Evolutionary conservation across 2,797 vertebrate species (phyloP), one percentile per base, ranked within the genome.

Genomic region (Odontamblyopus lacepedii): DNA sequence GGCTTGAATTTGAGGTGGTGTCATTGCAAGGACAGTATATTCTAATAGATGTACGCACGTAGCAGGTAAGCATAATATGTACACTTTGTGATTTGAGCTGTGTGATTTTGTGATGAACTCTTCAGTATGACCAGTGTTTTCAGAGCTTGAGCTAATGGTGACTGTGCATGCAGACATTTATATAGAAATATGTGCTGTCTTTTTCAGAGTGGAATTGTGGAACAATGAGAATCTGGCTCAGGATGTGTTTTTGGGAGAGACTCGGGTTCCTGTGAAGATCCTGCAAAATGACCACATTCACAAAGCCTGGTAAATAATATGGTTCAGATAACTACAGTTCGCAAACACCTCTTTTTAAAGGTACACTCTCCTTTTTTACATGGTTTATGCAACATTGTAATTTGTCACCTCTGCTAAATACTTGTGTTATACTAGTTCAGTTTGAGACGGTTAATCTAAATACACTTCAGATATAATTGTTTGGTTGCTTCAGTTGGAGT

Each of bases 161-260:
- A 55, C 18, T 8, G 6, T 59, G 12, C 59, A 30, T 6, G 30
- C 13, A 30, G 30, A 64, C 35, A 64, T 26, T 6, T 6, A 44
- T 62, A 8, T 64, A 26, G 12, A 48, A 48, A 26, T 70, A 9
- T 70, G 64, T 26, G 57, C 11, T 70, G 0, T 76, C 30, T 60
- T 90, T 94, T 95, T 77, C 91, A 99, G 98, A 91, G 95, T 99
- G 69, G 98, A 99, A 82, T 83, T 99, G 32, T 99, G 98, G 98
- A 98, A 99, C 93, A 99, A 96, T 87, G 98, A 96, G 70, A 99
- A 97, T 83, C 89, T 99, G 87, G 96, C 95, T 71, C 97, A 97
- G 90, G 97, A 99, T 73, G 84, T 97, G 84, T 99, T 99, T 87
- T 92, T 99, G 32, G 98, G 97, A 75, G 98, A 98, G 92, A 96